phyloP scores from a whole-genome alignment of 1,140 invertebrate genomes.

The Pachyrhynchus sulphureomaculatus region DNA sequence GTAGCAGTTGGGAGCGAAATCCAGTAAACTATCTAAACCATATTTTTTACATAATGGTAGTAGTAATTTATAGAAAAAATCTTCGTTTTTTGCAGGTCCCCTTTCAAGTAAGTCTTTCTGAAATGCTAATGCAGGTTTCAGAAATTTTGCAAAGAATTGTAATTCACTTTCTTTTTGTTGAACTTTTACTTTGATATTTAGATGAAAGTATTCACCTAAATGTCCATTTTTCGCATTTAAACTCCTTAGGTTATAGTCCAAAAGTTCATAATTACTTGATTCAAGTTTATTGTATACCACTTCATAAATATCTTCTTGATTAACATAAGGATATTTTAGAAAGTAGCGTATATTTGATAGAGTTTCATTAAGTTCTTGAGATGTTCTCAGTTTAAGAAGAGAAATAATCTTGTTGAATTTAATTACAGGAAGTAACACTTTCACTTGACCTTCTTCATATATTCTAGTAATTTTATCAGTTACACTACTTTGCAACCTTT shows the following conservation, averaged over 20 bases:
- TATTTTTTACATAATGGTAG: not conserved
- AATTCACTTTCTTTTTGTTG: not conserved
- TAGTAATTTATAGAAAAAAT: conserved; percentile 11
- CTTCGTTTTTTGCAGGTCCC: no score
- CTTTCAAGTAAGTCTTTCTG: not conserved
- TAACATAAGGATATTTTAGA: no score
- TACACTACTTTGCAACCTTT: not conserved
- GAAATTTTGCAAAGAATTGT: conserved; percentile 7
- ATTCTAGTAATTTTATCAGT: not conserved
- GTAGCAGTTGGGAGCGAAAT: conserved; percentile 18
- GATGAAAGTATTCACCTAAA: conserved; percentile 14
- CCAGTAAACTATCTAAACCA: conserved; percentile 4
- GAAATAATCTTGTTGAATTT: not conserved
- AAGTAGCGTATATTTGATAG: not conserved
- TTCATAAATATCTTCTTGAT: no score
- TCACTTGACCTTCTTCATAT: not conserved
- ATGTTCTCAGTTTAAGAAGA: not conserved
- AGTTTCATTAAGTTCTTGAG: conserved; percentile 10
- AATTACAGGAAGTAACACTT: conserved; percentile 4
- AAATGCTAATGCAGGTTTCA: not conserved
- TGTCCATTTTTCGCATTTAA: conserved; percentile 15
- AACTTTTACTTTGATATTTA: not conserved
- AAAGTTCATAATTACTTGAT: not conserved
- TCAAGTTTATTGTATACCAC: conserved; percentile 1
- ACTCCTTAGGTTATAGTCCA: not conserved